These are phyloP conservation scores for Entosphenus tridentatus DNA, from an alignment of 2,113 vertebrate genomes.

Conservation along the genomic window DNA sequence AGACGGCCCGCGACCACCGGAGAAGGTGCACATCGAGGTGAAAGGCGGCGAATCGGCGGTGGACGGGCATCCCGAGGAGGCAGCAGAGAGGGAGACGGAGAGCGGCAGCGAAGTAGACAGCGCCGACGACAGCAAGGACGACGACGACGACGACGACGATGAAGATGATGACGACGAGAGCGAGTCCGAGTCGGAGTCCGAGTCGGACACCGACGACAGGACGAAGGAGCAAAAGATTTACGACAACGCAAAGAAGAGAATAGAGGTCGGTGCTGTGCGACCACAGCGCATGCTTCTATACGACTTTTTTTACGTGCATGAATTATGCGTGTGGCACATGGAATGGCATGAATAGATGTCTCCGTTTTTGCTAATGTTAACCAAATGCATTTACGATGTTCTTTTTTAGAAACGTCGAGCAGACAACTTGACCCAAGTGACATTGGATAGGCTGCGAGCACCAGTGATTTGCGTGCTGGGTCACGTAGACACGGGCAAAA, in stretches of 20 bases:
- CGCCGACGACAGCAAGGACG: constrained; percentile 17
- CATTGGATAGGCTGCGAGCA: constrained; percentile 42
- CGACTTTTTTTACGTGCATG: neutral
- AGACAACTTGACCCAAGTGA: constrained; percentile 57
- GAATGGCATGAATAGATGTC: neutral
- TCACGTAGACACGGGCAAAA: constrained; percentile 92
- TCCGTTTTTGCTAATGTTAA: too few relatives aligned
- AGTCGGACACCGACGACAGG: constrained; percentile 56
- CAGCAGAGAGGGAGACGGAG: neutral
- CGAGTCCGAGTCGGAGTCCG: constrained; percentile 46
- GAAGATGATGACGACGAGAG: constrained; percentile 28
- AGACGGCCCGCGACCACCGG: too few relatives aligned
- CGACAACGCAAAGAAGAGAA: constrained; percentile 69
- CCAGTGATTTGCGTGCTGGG: constrained; percentile 90
- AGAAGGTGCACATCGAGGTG: too few relatives aligned
- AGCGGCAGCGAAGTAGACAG: constrained; percentile 15
- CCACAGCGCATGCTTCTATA: neutral
- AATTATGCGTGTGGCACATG: neutral
- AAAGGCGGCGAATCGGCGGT: too few relatives aligned
- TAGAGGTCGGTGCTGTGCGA: constrained; percentile 38
- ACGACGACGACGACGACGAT: constrained; percentile 13
- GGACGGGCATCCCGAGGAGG: neutral
- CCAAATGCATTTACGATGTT: constrained; percentile 8
- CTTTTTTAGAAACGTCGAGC: constrained; percentile 46
- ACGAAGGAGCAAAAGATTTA: constrained; percentile 72